phyloP scores from a whole-genome alignment of 1,140 invertebrate genomes.

The Solen grandis region DNA sequence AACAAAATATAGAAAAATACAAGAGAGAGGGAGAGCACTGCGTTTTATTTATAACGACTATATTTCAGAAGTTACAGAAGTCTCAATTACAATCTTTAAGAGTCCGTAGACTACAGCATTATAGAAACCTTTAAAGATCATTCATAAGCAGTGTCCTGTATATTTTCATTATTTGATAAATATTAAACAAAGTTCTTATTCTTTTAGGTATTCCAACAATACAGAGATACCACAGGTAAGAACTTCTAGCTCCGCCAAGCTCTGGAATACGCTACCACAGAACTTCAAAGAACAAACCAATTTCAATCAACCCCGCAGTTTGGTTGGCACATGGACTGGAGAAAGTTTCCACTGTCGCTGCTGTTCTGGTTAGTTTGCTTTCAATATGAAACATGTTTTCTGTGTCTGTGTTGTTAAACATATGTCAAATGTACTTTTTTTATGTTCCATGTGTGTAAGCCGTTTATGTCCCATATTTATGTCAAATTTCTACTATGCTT shows the following conservation, averaged over 20 bases:
- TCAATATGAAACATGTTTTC: too few relatives aligned
- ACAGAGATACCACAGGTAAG: slow-evolving; percentile 1
- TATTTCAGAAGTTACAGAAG: neutral
- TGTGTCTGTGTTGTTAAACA: too few relatives aligned
- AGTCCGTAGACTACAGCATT: neutral
- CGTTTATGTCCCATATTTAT: too few relatives aligned
- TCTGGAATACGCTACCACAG: slow-evolving; percentile 8
- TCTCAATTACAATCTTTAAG: neutral
- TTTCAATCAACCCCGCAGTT: neutral
- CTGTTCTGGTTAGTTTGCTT: too few relatives aligned
- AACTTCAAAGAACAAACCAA: slow-evolving; percentile 9
- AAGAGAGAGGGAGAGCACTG: too few relatives aligned
- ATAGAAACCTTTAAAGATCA: slow-evolving; percentile 1
- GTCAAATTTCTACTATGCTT: too few relatives aligned
- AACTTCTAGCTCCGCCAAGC: neutral
- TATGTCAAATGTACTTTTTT: too few relatives aligned
- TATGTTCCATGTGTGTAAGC: too few relatives aligned
- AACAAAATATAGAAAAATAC: too few relatives aligned
- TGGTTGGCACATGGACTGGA: neutral
- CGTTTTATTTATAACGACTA: neutral
- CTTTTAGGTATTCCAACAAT: slow-evolving; percentile 14
- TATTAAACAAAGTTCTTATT: neutral
- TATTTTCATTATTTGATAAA: slow-evolving; percentile 28
- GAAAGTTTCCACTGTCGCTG: neutral
- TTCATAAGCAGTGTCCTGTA: neutral